Conservation (phyloP, 2,113 vertebrate species). For the Lontra canadensis region DNA sequence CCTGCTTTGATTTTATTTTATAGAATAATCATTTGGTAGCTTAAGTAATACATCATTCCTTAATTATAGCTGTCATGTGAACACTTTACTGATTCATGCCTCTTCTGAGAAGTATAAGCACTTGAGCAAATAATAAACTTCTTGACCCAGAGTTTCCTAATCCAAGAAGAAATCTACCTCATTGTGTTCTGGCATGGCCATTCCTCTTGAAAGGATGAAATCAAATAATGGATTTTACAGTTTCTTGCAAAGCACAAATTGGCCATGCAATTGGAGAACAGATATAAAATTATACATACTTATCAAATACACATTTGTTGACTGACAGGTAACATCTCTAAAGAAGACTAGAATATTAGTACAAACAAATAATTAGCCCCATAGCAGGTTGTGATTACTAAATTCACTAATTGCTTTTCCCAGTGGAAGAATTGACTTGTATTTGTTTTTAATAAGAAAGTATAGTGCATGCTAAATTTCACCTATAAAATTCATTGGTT, state of each 20-base stretch:
- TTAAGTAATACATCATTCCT: constrained; percentile 64
- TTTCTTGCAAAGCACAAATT: neutral
- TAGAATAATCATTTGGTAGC: constrained; percentile 57
- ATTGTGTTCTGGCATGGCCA: neutral
- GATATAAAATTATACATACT: neutral
- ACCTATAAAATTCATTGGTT: constrained; percentile 22
- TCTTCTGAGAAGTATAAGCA: constrained; percentile 46
- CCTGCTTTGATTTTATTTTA: constrained; percentile 64
- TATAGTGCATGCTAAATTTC: neutral
- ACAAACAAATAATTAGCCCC: constrained; percentile 11
- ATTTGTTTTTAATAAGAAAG: constrained; percentile 43
- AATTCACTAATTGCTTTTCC: constrained; percentile 19
- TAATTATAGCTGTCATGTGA: constrained; percentile 66
- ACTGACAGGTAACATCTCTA: neutral
- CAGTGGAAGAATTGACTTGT: neutral
- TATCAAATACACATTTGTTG: constrained; percentile 1
- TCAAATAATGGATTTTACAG: constrained; percentile 31
- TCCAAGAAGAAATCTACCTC: neutral
- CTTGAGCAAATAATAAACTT: constrained; percentile 51
- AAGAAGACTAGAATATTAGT: constrained; percentile 9
- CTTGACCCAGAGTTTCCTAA: constrained; percentile 16
- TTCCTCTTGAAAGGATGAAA: neutral
- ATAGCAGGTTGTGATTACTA: neutral
- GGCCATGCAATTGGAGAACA: neutral
- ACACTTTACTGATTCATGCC: constrained; percentile 39